A percentile compares a stretch with the other conserved stretches of the same genome.
Evolutionary conservation across 1,140 invertebrate genomes (phyloP).

Genomic region (Cydia strobilella): DNA sequence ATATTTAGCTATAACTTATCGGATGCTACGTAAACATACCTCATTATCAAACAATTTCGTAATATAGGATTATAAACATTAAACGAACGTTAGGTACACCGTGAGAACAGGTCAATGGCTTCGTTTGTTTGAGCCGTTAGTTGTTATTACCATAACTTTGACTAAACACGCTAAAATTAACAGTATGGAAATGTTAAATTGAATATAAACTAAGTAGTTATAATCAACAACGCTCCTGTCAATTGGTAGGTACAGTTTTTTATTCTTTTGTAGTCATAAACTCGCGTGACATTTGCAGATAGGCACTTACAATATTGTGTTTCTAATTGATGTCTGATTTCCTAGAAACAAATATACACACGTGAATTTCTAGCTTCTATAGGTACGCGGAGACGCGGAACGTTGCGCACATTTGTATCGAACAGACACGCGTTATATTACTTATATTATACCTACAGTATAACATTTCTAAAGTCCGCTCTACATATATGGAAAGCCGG

Average conservation of each 20-base stretch:
- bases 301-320: too few relatives aligned
- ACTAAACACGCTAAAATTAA: constrained; percentile 9
- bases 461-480: background rate
- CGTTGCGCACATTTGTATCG: background rate
- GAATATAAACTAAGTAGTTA: too few relatives aligned
- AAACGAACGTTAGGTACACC: background rate
- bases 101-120: constrained; percentile 24
- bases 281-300: too few relatives aligned
- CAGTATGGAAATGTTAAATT: background rate
- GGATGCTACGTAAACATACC: constrained; percentile 5
- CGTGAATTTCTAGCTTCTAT: background rate
- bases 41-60: background rate
- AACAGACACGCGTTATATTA: background rate
- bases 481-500: constrained; percentile 5
- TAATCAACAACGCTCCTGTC: too few relatives aligned
- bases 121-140: constrained; percentile 18
- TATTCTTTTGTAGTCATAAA: too few relatives aligned
- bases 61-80: constrained; percentile 10
- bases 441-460: background rate
- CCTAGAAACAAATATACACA: too few relatives aligned
- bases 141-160: constrained; percentile 13
- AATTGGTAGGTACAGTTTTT: too few relatives aligned
- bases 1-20: background rate
- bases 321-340: too few relatives aligned
- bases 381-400: background rate